Conservation (phyloP, 1,140 invertebrate species). For the Hylaeus anthracinus region DNA sequence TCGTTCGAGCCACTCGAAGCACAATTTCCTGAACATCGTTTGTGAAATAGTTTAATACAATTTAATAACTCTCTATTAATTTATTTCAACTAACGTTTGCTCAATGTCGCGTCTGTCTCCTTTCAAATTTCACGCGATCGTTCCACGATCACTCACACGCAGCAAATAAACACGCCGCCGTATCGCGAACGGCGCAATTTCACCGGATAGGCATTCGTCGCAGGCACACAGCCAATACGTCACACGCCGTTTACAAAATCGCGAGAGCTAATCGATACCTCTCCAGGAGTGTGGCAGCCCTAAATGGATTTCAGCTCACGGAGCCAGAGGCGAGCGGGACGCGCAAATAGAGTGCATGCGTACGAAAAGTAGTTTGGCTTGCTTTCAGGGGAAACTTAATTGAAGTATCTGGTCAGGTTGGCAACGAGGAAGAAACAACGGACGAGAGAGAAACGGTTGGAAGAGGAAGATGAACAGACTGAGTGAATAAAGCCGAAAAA, state of each 20-base stretch:
- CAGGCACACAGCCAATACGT: neutral
- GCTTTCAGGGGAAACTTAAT: conserved; percentile 17
- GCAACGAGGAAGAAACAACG: neutral
- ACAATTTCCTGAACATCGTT: too few species aligned
- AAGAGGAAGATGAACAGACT: neutral
- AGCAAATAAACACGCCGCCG: too few species aligned
- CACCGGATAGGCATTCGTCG: neutral
- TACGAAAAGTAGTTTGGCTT: conserved; percentile 26
- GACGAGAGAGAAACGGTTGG: neutral
- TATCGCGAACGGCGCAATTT: neutral
- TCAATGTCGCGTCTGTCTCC: too few species aligned
- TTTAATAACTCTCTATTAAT: too few species aligned
- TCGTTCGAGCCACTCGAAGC: too few species aligned
- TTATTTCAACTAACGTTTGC: too few species aligned
- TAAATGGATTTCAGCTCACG: conserved; percentile 27
- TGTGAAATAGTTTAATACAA: too few species aligned
- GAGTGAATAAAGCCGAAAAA: neutral
- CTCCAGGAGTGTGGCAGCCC: neutral
- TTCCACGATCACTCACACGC: neutral
- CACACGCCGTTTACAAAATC: neutral
- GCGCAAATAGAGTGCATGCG: conserved; percentile 8
- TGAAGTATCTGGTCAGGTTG: conserved; percentile 25
- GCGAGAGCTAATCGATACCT: conserved; percentile 14
- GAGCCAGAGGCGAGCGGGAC: neutral
- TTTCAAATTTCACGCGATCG: too few species aligned